phyloP scores from a whole-genome alignment of 2,113 vertebrate species.

The Crotalus helleri region DNA sequence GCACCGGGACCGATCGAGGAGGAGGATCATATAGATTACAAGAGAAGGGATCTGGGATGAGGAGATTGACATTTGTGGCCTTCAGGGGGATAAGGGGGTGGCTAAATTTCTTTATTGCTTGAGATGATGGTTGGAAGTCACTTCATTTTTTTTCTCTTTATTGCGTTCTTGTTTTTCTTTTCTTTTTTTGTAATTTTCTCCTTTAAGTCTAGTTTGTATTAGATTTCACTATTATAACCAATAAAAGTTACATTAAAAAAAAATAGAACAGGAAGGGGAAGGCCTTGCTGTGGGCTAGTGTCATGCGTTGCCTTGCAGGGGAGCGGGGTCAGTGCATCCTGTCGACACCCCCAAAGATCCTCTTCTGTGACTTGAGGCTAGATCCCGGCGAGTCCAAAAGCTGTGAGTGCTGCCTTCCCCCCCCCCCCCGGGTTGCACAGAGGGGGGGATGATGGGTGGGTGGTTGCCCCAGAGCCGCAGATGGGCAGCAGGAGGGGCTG shows the following conservation, averaged over 20 bases:
- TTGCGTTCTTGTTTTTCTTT: background rate
- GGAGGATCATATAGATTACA: too few relatives aligned
- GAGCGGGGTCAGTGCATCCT: constrained; percentile 96
- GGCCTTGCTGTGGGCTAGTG: rapidly evolving
- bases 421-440: rapidly evolving
- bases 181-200: background rate
- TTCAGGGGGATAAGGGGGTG: background rate
- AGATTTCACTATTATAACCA: background rate
- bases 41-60: background rate
- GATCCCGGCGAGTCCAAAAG: constrained; percentile 94
- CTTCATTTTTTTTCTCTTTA: background rate
- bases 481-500: background rate
- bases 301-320: constrained; percentile 68
- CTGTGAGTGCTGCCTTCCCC: constrained; percentile 62
- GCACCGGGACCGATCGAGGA: background rate
- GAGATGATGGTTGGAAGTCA: background rate
- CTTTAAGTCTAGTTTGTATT: background rate
- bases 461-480: background rate
- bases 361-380: constrained; percentile 94
- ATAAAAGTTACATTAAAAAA: background rate
- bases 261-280: background rate
- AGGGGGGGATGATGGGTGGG: background rate
- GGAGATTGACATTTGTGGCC: background rate
- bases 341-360: constrained; percentile 95
- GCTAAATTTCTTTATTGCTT: background rate